Evolutionary conservation across 1,140 invertebrate genomes (phyloP), one percentile per base, ranked within the genome.

Genomic region (Drosophila navojoa): DNA sequence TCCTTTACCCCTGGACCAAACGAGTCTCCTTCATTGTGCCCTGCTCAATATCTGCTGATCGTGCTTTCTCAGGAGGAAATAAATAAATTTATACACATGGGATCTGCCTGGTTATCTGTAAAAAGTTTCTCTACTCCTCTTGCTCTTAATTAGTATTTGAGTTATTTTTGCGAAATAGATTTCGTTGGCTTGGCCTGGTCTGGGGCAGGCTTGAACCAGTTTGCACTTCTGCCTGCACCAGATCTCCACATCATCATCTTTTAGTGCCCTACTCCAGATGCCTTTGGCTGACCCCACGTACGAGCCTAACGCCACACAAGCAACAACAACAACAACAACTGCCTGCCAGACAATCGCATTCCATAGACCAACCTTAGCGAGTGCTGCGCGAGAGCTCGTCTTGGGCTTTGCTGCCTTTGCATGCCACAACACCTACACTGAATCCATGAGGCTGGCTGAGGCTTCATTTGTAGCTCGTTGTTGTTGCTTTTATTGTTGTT

Each of bases 381-480:
- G 42, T 22, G 62, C 35, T 63, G 42, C 62, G 22, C 19, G 15
- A 29, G 55, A 45, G 40, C 44, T n/a, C 27, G 67, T 59, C 68
- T 32, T 27, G 27, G 27, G 15, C 55, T 35, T 45, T 35, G 38
- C 55, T 73, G 60, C 52, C 53, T 29, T 69, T 70, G 79, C 81
- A 84, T 89, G 84, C 84, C 84, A 78, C 79, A 89, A 87, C 84
- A 87, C 82, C 82, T 86, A 86, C 82, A 89, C 84, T 71, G 54
- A 76, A 61, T 69, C 69, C 70, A 78, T 35, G 66, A 60, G 49
- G 62, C 66, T 52, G 49, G 62, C 66, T 52, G 71, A 58, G 53
- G 63, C 81, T 49, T 57, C 66, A 55, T 54, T 45, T 70, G 7
- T 45, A 50, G 60, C 40, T 63, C 53, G 42, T 62, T 71, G 29